Conservation (phyloP, 2,797 vertebrate genomes). For the Trachops cirrhosus region DNA sequence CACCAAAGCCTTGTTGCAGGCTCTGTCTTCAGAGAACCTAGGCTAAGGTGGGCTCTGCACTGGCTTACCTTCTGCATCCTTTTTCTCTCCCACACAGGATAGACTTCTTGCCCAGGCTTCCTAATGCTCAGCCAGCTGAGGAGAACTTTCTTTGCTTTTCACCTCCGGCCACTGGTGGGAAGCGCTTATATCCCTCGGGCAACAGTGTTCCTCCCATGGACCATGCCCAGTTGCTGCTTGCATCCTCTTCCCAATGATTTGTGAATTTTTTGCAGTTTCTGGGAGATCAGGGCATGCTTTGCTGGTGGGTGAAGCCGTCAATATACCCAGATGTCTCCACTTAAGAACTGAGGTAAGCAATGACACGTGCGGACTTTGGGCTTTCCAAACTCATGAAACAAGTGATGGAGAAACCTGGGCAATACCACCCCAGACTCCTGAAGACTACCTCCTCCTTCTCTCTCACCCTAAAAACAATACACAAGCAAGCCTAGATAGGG, state of each 20-base stretch:
- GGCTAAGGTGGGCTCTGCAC: neutral
- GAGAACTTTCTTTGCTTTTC: neutral
- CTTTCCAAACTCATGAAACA: neutral
- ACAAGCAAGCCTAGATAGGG: neutral
- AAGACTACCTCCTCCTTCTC: neutral
- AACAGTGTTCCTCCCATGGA: neutral
- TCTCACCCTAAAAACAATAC: neutral
- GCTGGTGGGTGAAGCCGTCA: neutral
- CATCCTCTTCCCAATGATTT: neutral
- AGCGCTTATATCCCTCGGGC: too few species aligned
- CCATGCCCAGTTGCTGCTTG: neutral
- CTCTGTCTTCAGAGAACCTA: neutral
- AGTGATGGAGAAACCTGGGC: neutral
- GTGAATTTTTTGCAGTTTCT: neutral
- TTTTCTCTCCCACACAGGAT: neutral
- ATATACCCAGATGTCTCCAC: neutral
- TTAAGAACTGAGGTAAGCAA: neutral
- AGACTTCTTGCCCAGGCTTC: neutral
- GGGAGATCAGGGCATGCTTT: neutral
- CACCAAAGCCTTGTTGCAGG: neutral
- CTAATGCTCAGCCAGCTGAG: too few species aligned
- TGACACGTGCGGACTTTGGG: neutral
- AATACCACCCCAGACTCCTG: neutral
- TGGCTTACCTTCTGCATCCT: neutral
- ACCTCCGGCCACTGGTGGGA: neutral